Conservation (phyloP, 2,888 invertebrate species). For the Spatulosminthurus flaviceps region DNA sequence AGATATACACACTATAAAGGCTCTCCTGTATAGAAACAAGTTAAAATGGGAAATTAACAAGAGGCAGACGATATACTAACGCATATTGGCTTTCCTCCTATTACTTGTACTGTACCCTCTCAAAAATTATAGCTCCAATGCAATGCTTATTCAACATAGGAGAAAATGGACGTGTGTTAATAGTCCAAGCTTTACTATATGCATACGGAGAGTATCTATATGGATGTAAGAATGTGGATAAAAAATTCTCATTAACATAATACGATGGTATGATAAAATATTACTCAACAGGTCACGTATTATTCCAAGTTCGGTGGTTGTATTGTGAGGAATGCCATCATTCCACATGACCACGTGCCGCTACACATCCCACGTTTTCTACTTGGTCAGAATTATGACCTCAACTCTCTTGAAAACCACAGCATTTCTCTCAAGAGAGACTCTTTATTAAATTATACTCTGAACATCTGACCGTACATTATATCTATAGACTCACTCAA, state of each 20-base stretch:
- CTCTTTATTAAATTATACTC: conserved; percentile 22
- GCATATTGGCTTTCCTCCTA: too few relatives aligned
- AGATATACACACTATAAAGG: not conserved
- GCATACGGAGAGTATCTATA: too few relatives aligned
- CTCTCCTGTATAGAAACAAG: not conserved
- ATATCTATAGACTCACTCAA: too few relatives aligned
- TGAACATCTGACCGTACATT: too few relatives aligned
- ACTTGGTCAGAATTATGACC: conserved; percentile 47
- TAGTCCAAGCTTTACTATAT: too few relatives aligned
- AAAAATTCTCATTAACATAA: conserved; percentile 51
- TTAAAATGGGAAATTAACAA: not conserved
- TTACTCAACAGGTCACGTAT: conserved; percentile 53
- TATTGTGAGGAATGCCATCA: conserved; percentile 54
- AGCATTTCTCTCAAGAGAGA: conserved; percentile 1
- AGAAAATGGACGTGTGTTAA: not conserved
- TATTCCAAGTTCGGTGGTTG: conserved; percentile 51
- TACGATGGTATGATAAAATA: conserved; percentile 53
- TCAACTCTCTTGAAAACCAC: conserved; percentile 37
- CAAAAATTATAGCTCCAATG: too few relatives aligned
- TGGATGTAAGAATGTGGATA: conserved; percentile 50
- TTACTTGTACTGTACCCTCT: too few relatives aligned
- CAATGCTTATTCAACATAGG: too few relatives aligned
- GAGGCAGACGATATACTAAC: conserved; percentile 14
- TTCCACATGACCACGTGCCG: conserved; percentile 57
- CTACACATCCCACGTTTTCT: conserved; percentile 44